phyloP scores from a whole-genome alignment of 2,888 invertebrate genomes.

The Myopa tessellatipennis region DNA sequence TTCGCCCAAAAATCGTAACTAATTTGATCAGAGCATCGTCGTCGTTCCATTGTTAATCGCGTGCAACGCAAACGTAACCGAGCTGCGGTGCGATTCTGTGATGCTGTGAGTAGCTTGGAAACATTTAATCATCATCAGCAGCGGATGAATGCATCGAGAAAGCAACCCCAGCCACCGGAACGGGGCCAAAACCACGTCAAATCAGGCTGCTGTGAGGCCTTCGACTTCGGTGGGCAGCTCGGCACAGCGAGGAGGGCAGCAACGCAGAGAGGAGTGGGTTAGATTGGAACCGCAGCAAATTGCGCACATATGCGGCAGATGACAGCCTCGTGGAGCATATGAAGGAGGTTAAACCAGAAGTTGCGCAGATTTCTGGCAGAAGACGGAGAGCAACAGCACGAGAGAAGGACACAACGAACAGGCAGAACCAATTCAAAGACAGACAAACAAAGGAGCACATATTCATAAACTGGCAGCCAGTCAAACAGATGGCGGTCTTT shows the following conservation, averaged over 20 bases:
- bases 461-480: background rate
- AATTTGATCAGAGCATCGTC: background rate
- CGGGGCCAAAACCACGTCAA: conserved; percentile 9
- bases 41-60: conserved; percentile 7
- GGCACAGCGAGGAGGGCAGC: background rate
- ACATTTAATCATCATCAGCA: background rate
- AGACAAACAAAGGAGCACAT: background rate
- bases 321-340: conserved; percentile 1
- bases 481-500: background rate
- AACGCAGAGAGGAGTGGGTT: background rate
- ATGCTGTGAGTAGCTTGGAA: background rate
- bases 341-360: background rate
- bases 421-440: conserved; percentile 22
- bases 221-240: background rate
- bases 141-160: background rate
- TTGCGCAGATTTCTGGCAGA: background rate
- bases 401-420: conserved; percentile 2
- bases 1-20: conserved; percentile 3
- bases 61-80: background rate
- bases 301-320: conserved; percentile 20
- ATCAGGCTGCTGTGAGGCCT: background rate
- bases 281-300: background rate
- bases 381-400: background rate
- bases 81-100: background rate
- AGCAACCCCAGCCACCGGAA: background rate